Conservation (phyloP, 2,797 vertebrate genomes). For the Enteromius fasciolatus region DNA sequence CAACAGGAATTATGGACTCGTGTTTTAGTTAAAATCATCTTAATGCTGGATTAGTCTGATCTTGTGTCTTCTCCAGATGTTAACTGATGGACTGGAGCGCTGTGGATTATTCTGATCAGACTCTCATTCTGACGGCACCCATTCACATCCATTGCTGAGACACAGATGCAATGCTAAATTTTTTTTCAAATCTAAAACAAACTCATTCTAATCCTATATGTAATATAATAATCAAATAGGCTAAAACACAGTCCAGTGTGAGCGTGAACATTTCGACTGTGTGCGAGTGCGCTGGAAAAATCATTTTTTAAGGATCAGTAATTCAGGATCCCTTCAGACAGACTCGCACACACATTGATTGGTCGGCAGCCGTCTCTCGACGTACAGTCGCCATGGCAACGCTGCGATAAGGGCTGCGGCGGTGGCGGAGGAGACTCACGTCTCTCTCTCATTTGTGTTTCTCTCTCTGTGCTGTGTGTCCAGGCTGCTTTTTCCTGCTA, state of each 20-base stretch:
- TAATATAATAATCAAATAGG: background rate
- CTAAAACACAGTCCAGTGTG: background rate
- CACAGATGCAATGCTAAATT: background rate
- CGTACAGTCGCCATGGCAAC: conserved; percentile 54
- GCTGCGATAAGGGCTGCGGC: conserved; percentile 51
- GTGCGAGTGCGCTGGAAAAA: conserved; percentile 63
- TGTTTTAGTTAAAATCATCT: no score
- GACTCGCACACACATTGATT: conserved; percentile 51
- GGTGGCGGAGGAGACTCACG: conserved; percentile 48
- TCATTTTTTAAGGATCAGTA: conserved; percentile 69
- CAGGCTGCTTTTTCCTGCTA: background rate
- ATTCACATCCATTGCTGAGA: background rate
- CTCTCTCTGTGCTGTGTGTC: conserved; percentile 29
- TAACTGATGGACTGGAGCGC: background rate
- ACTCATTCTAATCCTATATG: background rate
- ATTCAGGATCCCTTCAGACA: conserved; percentile 64
- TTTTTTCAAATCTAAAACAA: background rate
- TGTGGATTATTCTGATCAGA: background rate
- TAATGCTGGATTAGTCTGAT: background rate
- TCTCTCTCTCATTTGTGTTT: conserved; percentile 46
- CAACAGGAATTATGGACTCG: no score
- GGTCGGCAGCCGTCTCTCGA: conserved; percentile 38
- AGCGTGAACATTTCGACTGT: background rate
- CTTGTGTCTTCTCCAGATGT: background rate
- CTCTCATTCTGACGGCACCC: conserved; percentile 1